Conservation (phyloP, 2,888 invertebrate species). For the Parochlus steinenii region DNA sequence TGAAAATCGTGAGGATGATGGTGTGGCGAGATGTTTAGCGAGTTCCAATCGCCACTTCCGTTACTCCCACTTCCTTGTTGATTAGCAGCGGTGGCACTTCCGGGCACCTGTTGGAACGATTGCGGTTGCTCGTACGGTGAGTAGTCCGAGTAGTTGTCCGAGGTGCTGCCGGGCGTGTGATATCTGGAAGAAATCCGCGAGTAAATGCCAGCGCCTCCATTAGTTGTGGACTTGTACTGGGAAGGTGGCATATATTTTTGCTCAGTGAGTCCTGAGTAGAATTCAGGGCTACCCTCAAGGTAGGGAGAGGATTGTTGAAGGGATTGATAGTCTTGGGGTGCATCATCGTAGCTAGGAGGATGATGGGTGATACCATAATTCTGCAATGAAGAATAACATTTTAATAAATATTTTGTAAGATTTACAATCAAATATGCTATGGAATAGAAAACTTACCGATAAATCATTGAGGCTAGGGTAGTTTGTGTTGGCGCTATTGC, state of each 20-base stretch:
- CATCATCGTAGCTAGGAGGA: slow-evolving; percentile 18
- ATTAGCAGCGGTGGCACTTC: slow-evolving; percentile 31
- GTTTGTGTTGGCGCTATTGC: slow-evolving; percentile 15
- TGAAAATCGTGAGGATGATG: slow-evolving; percentile 38
- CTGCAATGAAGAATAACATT: slow-evolving; percentile 12
- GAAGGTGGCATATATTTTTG: slow-evolving; percentile 20
- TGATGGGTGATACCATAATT: slow-evolving; percentile 18
- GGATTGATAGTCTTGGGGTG: slow-evolving; percentile 18
- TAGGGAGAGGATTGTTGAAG: slow-evolving; percentile 17
- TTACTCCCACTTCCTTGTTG: slow-evolving; percentile 15
- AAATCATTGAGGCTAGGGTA: slow-evolving; percentile 12
- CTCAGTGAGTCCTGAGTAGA: slow-evolving; percentile 18
- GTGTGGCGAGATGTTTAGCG: slow-evolving; percentile 24
- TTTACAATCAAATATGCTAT: too few relatives aligned
- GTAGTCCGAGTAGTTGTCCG: slow-evolving; percentile 36
- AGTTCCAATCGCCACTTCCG: slow-evolving; percentile 31
- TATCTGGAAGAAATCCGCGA: slow-evolving; percentile 19
- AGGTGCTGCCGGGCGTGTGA: slow-evolving; percentile 30
- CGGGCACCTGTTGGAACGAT: slow-evolving; percentile 60
- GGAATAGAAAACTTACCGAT: slow-evolving; percentile 13
- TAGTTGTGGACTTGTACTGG: slow-evolving; percentile 14
- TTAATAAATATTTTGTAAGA: too few relatives aligned
- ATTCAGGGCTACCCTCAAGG: slow-evolving; percentile 17
- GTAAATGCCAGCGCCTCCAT: slow-evolving; percentile 13
- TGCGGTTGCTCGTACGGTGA: slow-evolving; percentile 45